Evolutionary conservation across 1,140 invertebrate species (phyloP), one percentile per base, ranked within the genome.

Genomic region (Brachionus manjavacas): DNA sequence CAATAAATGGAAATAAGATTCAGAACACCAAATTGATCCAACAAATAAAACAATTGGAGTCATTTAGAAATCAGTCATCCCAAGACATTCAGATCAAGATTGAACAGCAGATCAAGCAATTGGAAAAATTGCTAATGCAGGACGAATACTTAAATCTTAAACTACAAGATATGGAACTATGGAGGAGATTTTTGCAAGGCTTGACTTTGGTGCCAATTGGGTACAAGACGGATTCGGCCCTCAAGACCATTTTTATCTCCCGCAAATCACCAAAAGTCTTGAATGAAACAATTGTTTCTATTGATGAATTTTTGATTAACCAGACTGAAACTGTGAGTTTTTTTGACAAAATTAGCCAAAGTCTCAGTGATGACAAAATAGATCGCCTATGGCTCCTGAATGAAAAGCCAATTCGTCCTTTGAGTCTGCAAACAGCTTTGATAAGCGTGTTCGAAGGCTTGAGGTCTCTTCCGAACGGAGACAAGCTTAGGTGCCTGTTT

Each of bases 401-500:
- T 31, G 20, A 52, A 25, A 76, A 46, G 43, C 16, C 20, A 20
- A 35, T 49, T 12, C 41, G n/a, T 14, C 72, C 72, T n/a, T 23
- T 25, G n/a, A 49, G 43, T 46, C n/a, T 49, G 20, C 72, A 76
- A 76, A 76, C 16, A 49, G 72, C 41, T 28, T 49, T 76, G 4
- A 76, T 76, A 49, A 49, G 20, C 52, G 72, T 76, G 6, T 49
- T 49, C 9, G 20, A 76, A 9, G 72, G 72, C 11, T 49, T 76
- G 20, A 76, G 72, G 28, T 7, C 41, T 16, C 4, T 46, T 46
- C 39, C 20, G 28, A 49, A 49, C 12, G 72, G 72, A 28, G 14
- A 76, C 20, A 76, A 76, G 41, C 20, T 76, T 14, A 76, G 72
- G 43, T 76, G 72, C 49, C 11, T 76, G 31, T 76, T 76, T 49